Evolutionary conservation across 2,797 vertebrate genomes (phyloP).

Genomic region (Coendou prehensilis): DNA sequence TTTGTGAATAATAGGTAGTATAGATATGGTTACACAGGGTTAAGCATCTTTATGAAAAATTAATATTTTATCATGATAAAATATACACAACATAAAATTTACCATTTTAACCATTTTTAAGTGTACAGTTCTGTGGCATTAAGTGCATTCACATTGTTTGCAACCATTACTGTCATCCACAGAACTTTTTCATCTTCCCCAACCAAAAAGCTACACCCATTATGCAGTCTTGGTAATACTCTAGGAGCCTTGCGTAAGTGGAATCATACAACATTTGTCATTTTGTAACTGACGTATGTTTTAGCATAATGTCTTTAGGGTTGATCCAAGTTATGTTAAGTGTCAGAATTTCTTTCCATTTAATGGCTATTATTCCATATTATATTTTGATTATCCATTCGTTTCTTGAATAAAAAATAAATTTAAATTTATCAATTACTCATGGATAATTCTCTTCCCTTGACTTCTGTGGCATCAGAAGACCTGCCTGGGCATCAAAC

Average conservation of each 20-base stretch:
- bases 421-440: neutral
- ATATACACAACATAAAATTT: neutral
- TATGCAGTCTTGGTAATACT: neutral
- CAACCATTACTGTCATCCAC: neutral
- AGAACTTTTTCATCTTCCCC: neutral
- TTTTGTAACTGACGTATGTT: neutral
- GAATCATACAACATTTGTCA: neutral
- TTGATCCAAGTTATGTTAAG: neutral
- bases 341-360: neutral
- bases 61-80: neutral
- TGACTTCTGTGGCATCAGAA: neutral
- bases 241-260: no score
- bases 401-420: neutral
- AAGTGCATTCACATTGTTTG: neutral
- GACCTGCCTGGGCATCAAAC: neutral
- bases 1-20: neutral
- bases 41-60: conserved; percentile 9
- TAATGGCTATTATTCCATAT: neutral
- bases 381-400: neutral
- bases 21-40: neutral
- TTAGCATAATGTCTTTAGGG: neutral
- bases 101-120: neutral
- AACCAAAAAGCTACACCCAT: neutral
- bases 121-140: neutral
- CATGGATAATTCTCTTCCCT: neutral